Base-by-base conservation (phyloP, 92 coral and sea anemone genomes). In the Phenganax marumi region DNA sequence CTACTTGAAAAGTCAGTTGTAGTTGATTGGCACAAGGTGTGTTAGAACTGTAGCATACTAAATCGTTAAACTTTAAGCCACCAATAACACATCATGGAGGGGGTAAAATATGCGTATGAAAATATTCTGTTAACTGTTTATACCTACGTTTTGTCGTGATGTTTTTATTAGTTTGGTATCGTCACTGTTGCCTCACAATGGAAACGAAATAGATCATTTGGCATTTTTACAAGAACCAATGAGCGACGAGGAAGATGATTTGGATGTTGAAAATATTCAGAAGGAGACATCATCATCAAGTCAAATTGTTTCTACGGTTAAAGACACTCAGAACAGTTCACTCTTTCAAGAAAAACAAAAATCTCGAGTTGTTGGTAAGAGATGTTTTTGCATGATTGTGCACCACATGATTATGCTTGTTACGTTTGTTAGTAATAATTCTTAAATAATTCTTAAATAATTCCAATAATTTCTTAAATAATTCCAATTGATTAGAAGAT, bases 221-320 rank as follows among this genome's bases (percentile, higher is more conserved):
- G 94, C 93, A 52, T 90, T 95, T 66, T 94, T 95, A 12, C 97
- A 93, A 61, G 98, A 95, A 76, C 97, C 98, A 14, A 90, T 93
- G 56, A 95, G 98, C 79, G 98, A 95, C 80, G 98, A 95, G 23
- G 97, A 92, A 21, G 92, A 94, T 39, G 97, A 91, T 8, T 90
- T 85, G 8, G 98, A 84, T 23, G 79, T 80, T 58, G 97, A 86
- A 54, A 89, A 82, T 25, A 81, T 91, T 68, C 92, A 89, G 69
- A 86, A 86, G 60, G 95, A 91, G 54, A 89, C 90, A 8, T 76
- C 75, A 60, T 85, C 88, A 55, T 93, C 89, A 75, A 91, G 91
- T 74, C 91, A 89, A 33, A 76, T 81, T 3, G 91, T 87, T 65
- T 81, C 88, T 46, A 92, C 86, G 19, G 81, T 75, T n/a, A 79